Evolutionary conservation across 2,888 invertebrate species (phyloP).

Genomic region (Dusona sp.): DNA sequence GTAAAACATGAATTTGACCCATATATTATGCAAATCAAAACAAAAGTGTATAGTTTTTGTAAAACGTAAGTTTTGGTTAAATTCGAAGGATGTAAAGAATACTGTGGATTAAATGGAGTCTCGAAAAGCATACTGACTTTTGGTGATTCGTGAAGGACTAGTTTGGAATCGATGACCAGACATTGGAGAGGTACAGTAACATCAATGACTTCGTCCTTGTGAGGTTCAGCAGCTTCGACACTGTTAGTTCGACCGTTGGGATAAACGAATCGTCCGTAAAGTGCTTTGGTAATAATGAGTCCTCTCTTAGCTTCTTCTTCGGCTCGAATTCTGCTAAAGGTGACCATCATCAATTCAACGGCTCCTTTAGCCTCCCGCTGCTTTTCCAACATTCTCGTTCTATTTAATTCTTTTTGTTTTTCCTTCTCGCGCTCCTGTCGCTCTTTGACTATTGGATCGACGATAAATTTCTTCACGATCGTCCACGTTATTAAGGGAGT

Average conservation of each 20-base stretch:
- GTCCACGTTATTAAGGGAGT: constrained; percentile 94
- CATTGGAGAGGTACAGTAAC: constrained; percentile 98
- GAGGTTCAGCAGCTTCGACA: constrained; percentile 76
- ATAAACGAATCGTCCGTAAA: constrained; percentile 90
- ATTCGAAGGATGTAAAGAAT: no score
- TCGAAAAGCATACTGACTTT: constrained; percentile 88
- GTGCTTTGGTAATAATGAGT: constrained; percentile 93
- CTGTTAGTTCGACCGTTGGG: constrained; percentile 74
- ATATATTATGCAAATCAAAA: no score
- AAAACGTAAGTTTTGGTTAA: background rate
- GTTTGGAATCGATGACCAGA: constrained; percentile 95
- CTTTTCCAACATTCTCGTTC: constrained; percentile 91
- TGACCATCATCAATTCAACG: constrained; percentile 95
- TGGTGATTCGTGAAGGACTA: constrained; percentile 93
- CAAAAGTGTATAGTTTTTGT: no score
- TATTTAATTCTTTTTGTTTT: constrained; percentile 92
- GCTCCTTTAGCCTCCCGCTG: constrained; percentile 94
- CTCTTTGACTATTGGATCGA: constrained; percentile 93
- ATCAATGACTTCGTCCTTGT: constrained; percentile 89
- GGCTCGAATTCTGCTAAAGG: constrained; percentile 92
- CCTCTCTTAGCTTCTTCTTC: constrained; percentile 94
- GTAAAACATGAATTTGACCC: background rate
- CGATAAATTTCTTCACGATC: constrained; percentile 92
- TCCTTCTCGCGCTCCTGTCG: constrained; percentile 93
- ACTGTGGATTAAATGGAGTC: no score